phyloP scores from a whole-genome alignment of 1,140 invertebrate genomes.

The Rhizoglyphus robini region DNA sequence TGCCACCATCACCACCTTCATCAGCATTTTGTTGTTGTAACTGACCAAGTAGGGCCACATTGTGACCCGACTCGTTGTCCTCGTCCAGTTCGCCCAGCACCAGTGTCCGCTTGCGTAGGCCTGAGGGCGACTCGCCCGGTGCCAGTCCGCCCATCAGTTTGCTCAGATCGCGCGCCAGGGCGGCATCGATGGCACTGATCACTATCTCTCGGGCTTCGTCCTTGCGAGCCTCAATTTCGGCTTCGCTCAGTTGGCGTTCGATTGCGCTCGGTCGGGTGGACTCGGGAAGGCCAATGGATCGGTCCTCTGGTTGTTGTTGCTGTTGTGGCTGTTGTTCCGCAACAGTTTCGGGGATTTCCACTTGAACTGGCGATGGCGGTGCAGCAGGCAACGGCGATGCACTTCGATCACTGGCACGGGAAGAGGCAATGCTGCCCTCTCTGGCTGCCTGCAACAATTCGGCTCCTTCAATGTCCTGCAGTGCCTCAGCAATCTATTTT shows the following conservation, averaged over 20 bases:
- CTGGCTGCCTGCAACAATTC: no score
- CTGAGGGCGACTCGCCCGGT: neutral
- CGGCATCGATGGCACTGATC: conserved; percentile 3
- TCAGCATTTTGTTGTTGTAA: no score
- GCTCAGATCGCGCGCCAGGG: neutral
- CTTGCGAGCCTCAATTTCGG: neutral
- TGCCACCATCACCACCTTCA: no score
- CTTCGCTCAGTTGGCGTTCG: neutral
- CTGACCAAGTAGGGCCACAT: no score
- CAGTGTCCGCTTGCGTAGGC: neutral
- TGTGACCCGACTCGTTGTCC: no score
- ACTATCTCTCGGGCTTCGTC: conserved; percentile 3
- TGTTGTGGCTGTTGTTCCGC: neutral
- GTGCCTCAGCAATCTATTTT: conserved; percentile 2
- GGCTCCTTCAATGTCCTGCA: neutral
- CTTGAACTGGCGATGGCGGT: no score
- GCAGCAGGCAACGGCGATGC: no score
- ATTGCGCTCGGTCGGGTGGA: neutral
- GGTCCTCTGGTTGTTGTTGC: neutral
- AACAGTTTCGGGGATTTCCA: neutral
- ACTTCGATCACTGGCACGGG: no score
- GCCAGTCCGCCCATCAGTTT: neutral
- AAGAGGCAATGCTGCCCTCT: no score
- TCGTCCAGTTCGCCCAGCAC: no score
- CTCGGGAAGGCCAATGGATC: neutral